Evolutionary conservation across 2,797 vertebrate species (phyloP).

Genomic region (Loris lydekkerianus): DNA sequence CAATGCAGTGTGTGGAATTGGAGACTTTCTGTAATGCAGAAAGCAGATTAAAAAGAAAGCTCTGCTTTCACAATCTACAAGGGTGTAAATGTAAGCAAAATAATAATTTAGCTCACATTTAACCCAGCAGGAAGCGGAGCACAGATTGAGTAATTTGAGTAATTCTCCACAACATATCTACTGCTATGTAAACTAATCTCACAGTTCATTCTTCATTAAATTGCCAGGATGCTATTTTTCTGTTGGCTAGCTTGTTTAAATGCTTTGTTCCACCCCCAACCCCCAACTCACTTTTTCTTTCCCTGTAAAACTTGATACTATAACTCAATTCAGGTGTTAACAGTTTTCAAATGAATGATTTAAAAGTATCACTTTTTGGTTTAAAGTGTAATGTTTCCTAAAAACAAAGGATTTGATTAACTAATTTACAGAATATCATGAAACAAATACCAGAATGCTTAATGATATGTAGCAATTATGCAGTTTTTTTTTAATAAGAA

Average conservation of each 20-base stretch:
- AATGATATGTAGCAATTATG: background rate
- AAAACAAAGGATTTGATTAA: conserved; percentile 46
- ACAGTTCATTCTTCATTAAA: conserved; percentile 81
- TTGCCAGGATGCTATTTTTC: conserved; percentile 77
- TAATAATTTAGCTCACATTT: conserved; percentile 89
- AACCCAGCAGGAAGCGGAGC: conserved; percentile 86
- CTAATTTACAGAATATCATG: background rate
- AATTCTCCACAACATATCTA: conserved; percentile 84
- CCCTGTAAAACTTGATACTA: conserved; percentile 64
- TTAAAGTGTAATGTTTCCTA: conserved; percentile 52
- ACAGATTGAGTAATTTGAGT: conserved; percentile 85
- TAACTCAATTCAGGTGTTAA: conserved; percentile 46
- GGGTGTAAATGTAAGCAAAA: conserved; percentile 87
- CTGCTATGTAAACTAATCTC: conserved; percentile 80
- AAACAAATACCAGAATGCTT: conserved; percentile 33
- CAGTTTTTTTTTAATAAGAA: conserved; percentile 20
- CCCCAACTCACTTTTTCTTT: background rate
- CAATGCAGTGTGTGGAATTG: conserved; percentile 72
- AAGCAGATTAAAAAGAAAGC: conserved; percentile 82
- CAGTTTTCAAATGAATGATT: conserved; percentile 63
- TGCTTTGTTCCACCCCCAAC: background rate
- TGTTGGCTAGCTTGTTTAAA: conserved; percentile 69
- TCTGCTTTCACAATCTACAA: conserved; percentile 81
- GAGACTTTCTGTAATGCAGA: conserved; percentile 77
- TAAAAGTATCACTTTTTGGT: conserved; percentile 17